These are phyloP conservation scores for Chymomyza procnemis DNA, from an alignment of 2,888 invertebrate species.

Conservation along the genomic window DNA sequence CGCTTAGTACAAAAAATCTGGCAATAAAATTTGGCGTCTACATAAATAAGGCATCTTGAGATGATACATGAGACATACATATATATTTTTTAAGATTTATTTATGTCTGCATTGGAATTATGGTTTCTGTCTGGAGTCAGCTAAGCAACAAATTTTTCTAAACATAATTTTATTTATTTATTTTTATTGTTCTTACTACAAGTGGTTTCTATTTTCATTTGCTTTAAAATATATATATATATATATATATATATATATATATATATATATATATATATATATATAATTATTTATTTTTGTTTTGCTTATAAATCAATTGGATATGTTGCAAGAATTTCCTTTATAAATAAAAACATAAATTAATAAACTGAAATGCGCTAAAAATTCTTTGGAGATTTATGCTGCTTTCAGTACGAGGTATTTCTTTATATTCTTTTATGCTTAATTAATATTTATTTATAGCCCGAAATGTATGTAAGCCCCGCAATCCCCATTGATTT, in stretches of 20 bases:
- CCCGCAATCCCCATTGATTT: neutral
- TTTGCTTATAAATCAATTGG: slow-evolving; percentile 55
- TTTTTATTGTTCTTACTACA: slow-evolving; percentile 23
- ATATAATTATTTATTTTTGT: slow-evolving; percentile 7
- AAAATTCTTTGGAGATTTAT: slow-evolving; percentile 42
- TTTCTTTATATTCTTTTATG: neutral
- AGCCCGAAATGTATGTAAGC: slow-evolving; percentile 21
- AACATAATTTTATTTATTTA: neutral
- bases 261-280: neutral
- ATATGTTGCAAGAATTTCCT: slow-evolving; percentile 30
- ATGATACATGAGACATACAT: slow-evolving; percentile 46
- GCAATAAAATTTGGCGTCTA: slow-evolving; percentile 47
- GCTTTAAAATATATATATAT: no score
- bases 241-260: neutral
- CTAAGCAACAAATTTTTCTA: neutral
- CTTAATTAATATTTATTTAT: slow-evolving; percentile 67
- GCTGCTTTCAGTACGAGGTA: neutral
- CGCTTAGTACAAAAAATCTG: slow-evolving; percentile 54
- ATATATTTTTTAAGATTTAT: slow-evolving; percentile 3
- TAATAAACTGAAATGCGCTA: neutral
- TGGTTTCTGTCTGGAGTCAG: neutral
- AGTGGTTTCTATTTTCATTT: slow-evolving; percentile 7
- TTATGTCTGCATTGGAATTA: neutral
- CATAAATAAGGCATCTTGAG: slow-evolving; percentile 58
- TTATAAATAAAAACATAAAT: slow-evolving; percentile 1